A percentile compares a stretch with the other conserved stretches of the same genome.
Conservation (phyloP, 2,113 vertebrate genomes). For the Cygnus buccinator region DNA sequence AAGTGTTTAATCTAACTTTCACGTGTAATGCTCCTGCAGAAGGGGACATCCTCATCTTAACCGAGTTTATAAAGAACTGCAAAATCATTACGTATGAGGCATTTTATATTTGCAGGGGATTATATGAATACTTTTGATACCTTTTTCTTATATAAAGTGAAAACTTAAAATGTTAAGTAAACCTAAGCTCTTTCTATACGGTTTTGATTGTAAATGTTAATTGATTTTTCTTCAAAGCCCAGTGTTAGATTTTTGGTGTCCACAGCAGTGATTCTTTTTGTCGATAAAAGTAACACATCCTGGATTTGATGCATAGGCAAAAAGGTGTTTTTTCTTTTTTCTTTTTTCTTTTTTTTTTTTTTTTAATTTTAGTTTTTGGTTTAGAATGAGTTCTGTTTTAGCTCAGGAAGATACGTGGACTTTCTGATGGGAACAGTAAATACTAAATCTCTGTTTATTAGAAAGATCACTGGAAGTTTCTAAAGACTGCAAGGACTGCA, state of each 20-base stretch:
- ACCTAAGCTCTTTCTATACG: not conserved
- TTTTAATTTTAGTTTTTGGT: not conserved
- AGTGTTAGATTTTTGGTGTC: not conserved
- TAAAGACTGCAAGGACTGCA: not conserved
- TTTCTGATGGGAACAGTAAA: not conserved
- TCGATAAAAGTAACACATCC: rapidly evolving
- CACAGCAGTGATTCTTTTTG: not conserved
- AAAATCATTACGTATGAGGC: not conserved
- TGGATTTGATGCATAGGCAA: not conserved
- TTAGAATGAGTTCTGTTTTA: not conserved
- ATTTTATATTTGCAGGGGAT: not conserved
- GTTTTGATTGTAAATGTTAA: not conserved
- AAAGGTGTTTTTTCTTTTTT: not conserved
- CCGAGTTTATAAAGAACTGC: not conserved
- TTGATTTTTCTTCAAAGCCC: not conserved
- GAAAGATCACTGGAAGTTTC: not conserved
- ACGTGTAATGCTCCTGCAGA: not conserved
- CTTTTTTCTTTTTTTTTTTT: not conserved
- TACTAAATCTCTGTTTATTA: not conserved
- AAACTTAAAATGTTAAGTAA: not conserved
- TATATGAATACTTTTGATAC: not conserved
- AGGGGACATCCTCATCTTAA: not conserved
- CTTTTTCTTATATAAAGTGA: not conserved
- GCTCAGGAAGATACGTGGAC: not conserved
- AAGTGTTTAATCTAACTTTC: not conserved